Conservation (phyloP, 1,140 invertebrate species). For the Brachystomella parvula region DNA sequence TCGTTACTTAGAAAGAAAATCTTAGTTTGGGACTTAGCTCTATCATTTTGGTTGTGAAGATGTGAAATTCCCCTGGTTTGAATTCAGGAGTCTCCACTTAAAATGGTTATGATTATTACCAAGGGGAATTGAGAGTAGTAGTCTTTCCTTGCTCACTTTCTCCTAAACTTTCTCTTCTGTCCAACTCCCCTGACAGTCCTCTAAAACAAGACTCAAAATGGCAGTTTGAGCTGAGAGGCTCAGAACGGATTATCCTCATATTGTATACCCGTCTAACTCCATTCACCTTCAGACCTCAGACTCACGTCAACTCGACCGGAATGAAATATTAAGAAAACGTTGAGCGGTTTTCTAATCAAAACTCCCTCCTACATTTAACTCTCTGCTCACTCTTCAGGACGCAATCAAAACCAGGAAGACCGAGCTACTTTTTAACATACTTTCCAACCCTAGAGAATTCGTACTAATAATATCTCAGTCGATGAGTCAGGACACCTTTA, state of each 20-base stretch:
- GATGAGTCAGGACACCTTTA: no score
- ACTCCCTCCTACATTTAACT: no score
- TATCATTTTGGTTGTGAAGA: background rate
- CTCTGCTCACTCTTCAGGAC: no score
- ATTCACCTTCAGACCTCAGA: background rate
- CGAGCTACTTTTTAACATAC: no score
- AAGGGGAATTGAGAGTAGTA: background rate
- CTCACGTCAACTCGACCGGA: background rate
- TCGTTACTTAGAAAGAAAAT: background rate
- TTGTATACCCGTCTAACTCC: background rate
- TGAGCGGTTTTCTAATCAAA: background rate
- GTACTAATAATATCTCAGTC: no score
- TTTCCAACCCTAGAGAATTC: no score
- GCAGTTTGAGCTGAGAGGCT: no score
- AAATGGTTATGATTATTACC: constrained; percentile 11
- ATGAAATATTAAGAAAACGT: background rate
- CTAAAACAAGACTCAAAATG: background rate
- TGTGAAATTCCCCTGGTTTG: background rate
- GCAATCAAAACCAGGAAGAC: no score
- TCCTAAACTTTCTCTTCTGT: background rate
- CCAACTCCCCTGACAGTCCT: background rate
- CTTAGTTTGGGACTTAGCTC: background rate
- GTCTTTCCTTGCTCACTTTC: no score
- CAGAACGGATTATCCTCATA: background rate
- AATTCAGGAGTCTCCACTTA: background rate